These are phyloP conservation scores for Patella vulgata DNA, from an alignment of 1,140 invertebrate species.

Conservation along the genomic window DNA sequence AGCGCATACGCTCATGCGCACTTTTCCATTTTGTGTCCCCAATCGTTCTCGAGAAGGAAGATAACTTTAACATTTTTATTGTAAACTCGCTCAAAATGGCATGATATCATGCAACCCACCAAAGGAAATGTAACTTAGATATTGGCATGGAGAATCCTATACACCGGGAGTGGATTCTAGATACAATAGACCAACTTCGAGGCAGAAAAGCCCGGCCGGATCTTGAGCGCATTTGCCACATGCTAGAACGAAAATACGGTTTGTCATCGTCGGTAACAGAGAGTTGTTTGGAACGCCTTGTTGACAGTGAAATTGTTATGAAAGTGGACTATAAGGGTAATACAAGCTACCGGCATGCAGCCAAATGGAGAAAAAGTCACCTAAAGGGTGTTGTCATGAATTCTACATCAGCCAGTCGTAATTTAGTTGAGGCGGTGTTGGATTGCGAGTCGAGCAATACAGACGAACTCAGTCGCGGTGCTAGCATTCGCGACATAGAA, in stretches of 20 bases:
- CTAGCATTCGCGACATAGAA: constrained; percentile 41
- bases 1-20: constrained; percentile 41
- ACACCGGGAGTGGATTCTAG: constrained; percentile 79
- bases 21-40: constrained; percentile 6
- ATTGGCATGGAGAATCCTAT: constrained; percentile 36
- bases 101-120: not conserved
- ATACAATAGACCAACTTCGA: constrained; percentile 85
- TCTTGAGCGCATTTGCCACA: constrained; percentile 83
- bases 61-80: not conserved
- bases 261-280: constrained; percentile 78
- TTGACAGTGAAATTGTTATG: constrained; percentile 80
- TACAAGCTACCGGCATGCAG: constrained; percentile 83
- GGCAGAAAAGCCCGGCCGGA: constrained; percentile 84
- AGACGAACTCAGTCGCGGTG: constrained; percentile 24
- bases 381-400: constrained; percentile 53
- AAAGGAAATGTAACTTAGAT: not conserved
- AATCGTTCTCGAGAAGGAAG: not conserved
- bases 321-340: constrained; percentile 89
- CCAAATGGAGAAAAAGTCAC: constrained; percentile 62
- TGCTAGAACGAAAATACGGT: constrained; percentile 78
- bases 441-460: constrained; percentile 7
- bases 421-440: constrained; percentile 53
- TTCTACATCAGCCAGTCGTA: constrained; percentile 47
- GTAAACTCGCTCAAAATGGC: constrained; percentile 1
- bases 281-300: constrained; percentile 78